Base-by-base conservation (phyloP, 2,113 vertebrate species). In the Albula glossodonta region DNA sequence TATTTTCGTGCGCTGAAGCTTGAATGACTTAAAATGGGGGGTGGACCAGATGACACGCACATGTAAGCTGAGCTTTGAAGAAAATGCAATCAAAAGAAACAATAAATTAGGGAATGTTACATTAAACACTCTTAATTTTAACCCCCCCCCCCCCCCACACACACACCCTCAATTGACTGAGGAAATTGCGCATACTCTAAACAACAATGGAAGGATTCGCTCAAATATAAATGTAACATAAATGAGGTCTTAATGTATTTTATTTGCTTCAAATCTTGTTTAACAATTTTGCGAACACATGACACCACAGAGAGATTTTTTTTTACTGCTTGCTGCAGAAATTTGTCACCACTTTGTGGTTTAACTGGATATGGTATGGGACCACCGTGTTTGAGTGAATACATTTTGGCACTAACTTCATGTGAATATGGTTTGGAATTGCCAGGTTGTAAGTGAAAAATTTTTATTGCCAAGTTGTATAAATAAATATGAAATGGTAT, bases 71-170 rank as follows among this genome's bases (percentile, higher is more conserved):
- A 7, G 87, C 93, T 93, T 93, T 93, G 92, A 91, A 94, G 91
- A 89, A 89, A 89, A 92, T 92, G 92, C 88, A 88, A 92, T 93
- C 92, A 93, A 95, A 94, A 89, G 86, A 88, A 93, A 94, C 86
- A 82, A 78, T 92, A 92, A 93, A 87, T 83, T 87, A 89, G 66
- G 2, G 52, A 88, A 79, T 84, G 80, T 87, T 80, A 86, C 87
- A 88, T 92, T 92, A 92, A 94, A 92, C 90, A 92, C 91, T 90
- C 91, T 49, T 85, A 13, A 70, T 70, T 70, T 70, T 8, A 70
- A n/a, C 12, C 3, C 60, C 60, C 2, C 60, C 60, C 6, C 60
- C 19, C 60, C 60, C 60, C 2, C 1, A 19, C 15, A 19, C 60
- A 66, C 5, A 74, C n/a, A n/a, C 2, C 5, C 70, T 31, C 4